Evolutionary conservation across 2,888 invertebrate species (phyloP).

Genomic region (Drosophila mercatorum): DNA sequence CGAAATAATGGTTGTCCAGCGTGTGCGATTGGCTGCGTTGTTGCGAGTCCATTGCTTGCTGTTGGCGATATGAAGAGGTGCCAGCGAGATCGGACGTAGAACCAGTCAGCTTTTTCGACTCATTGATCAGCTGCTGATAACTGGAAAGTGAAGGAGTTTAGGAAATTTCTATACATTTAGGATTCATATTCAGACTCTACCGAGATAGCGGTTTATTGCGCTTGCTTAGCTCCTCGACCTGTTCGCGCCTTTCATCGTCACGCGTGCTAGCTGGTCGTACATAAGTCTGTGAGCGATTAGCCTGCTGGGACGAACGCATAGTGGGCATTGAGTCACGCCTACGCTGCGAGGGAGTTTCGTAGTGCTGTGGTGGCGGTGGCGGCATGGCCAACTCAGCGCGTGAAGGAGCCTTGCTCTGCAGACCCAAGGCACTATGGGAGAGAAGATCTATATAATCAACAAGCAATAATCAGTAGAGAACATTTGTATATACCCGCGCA

Average conservation of each 20-base stretch:
- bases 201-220: slow-evolving; percentile 85
- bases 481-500: slow-evolving; percentile 42
- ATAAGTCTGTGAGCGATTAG: slow-evolving; percentile 16
- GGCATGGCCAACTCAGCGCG: neutral
- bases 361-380: slow-evolving; percentile 13
- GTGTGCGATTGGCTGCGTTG: slow-evolving; percentile 17
- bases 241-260: slow-evolving; percentile 91
- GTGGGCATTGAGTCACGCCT: slow-evolving; percentile 44
- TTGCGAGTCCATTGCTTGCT: neutral
- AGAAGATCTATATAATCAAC: neutral
- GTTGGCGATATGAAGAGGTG: slow-evolving; percentile 12
- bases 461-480: too few species aligned
- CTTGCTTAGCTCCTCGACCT: slow-evolving; percentile 89
- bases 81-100: slow-evolving; percentile 41
- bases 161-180: neutral
- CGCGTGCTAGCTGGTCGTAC: slow-evolving; percentile 91
- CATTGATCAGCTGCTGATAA: slow-evolving; percentile 43
- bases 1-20: slow-evolving; percentile 46
- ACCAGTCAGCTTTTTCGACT: slow-evolving; percentile 37
- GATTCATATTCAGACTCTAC: slow-evolving; percentile 12
- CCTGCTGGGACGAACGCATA: slow-evolving; percentile 39
- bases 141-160: slow-evolving; percentile 17
- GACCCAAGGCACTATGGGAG: slow-evolving; percentile 39
- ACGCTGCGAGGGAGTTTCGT: slow-evolving; percentile 14
- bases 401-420: slow-evolving; percentile 20